Evolutionary conservation across 2,888 invertebrate genomes (phyloP), one percentile per base, ranked within the genome.

Genomic region (Koerneria pararmatus): DNA sequence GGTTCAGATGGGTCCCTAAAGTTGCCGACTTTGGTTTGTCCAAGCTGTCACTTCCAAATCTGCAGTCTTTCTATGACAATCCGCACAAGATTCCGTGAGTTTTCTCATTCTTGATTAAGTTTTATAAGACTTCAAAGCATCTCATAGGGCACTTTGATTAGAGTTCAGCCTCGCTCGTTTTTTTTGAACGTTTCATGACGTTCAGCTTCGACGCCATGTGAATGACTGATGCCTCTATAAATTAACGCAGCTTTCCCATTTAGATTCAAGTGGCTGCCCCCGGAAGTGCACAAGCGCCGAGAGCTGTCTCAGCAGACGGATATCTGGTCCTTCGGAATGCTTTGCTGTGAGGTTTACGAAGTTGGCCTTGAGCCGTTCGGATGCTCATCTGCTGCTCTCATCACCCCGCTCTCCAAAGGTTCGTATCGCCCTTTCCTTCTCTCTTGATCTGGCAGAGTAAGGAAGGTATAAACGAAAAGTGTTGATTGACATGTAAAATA

Each of bases 1-100:
- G n/a, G n/a, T 62, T n/a, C 51, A 73, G 73, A 46, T 64, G 67
- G 48, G 63, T 74, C 31, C 69, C 71, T 24, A 75, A 75, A 51
- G 63, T 77, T 11, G 74, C 75, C 8, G 77, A 77, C 60, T 74
- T 75, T 31, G 77, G 77, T 2, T 65, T 77, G 29, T 69, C 75
- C 4, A 75, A 74, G 61, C 51, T 69, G n/a, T 66, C 66, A 54
- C 71, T 70, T 11, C 64, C 65, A n/a, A 72, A 73, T 32, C 37
- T 60, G 29, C 53, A 67, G 31, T 66, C 71, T 19, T 56, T 49
- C 3, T 72, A 74, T 61, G 66, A 71, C 49, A 69, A 74, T 67
- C 76, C 72, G 57, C 61, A 71, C 27, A 73, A 71, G 31, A 68
- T 74, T 29, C 73, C 75, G 53, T 64, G 48, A 65, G 69, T 56